Conservation (phyloP, 2,888 invertebrate genomes). For the Heliconius ethilla region DNA sequence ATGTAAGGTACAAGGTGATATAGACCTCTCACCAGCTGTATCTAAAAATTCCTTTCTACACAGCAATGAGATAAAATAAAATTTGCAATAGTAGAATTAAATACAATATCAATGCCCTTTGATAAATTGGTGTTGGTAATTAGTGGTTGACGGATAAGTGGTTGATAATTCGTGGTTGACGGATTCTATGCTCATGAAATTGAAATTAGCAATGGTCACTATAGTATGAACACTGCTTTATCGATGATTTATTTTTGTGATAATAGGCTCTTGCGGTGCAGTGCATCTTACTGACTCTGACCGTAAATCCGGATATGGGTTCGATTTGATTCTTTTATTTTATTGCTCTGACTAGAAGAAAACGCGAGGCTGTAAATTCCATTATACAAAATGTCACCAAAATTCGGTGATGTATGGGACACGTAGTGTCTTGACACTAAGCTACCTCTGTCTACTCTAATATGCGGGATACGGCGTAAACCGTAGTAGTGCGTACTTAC, state of each 20-base stretch:
- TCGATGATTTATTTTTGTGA: too few species aligned
- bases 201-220: not conserved
- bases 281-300: too few species aligned
- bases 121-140: not conserved
- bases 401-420: too few species aligned
- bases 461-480: not conserved
- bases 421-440: not conserved
- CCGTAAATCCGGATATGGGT: too few species aligned
- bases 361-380: not conserved
- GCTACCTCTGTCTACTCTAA: not conserved
- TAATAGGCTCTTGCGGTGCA: too few species aligned
- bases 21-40: constrained; percentile 3
- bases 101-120: not conserved
- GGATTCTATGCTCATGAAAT: not conserved
- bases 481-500: not conserved
- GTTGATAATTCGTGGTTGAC: not conserved
- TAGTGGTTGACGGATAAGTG: not conserved
- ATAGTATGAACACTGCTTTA: not conserved
- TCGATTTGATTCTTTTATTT: too few species aligned
- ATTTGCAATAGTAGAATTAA: not conserved
- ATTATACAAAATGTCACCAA: not conserved
- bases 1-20: constrained; percentile 7
- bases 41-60: constrained; percentile 6
- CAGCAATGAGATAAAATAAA: not conserved
- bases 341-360: too few species aligned